Base-by-base conservation (phyloP, 2,888 invertebrate species). In the Nymphalis c-album region DNA sequence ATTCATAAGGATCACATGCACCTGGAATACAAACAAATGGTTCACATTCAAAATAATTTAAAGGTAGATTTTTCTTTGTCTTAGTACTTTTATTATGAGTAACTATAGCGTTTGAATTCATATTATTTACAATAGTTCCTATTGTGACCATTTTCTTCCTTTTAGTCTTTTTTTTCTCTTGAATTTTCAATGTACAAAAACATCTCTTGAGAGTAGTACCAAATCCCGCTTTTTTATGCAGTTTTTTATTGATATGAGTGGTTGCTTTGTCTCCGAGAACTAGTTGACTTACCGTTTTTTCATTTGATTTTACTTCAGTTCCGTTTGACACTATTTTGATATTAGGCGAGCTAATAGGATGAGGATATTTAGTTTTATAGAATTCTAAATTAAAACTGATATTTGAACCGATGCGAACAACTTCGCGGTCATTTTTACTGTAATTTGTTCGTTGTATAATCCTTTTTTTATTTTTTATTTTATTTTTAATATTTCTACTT, bases 111-210 rank as follows among this genome's bases (percentile, higher is more conserved):
- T 63, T 58, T 46, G 45, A 10, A 51, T 57, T n/a, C n/a, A 48
- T 55, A 22, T 57, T 26, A 31, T 48, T 31, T 17, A 47, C 31
- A 35, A 48, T 50, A 61, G 64, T 73, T 51, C 57, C 67, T 16
- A 50, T 51, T 65, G 64, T 48, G 16, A 57, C 55, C 31, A 60
- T 66, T 68, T 58, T 68, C 22, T n/a, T 58, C 18, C 26, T 67
- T 69, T 31, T 60, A 40, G 47, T 47, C 58, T 63, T 62, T 46
- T 66, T 66, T 55, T 71, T 67, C 71, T 60, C 78, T 76, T 71
- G 74, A 60, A 80, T 73, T 68, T 79, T 75, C 35, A 80, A 70
- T 26, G 79, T 79, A 72, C 80, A 80, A 68, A 81, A 80, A 74
- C 82, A 81, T 67, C 77, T 76, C 74, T 79, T 79, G 13, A 81